Evolutionary conservation across 2,888 invertebrate species (phyloP).

Genomic region (Sarcophaga rosellei): DNA sequence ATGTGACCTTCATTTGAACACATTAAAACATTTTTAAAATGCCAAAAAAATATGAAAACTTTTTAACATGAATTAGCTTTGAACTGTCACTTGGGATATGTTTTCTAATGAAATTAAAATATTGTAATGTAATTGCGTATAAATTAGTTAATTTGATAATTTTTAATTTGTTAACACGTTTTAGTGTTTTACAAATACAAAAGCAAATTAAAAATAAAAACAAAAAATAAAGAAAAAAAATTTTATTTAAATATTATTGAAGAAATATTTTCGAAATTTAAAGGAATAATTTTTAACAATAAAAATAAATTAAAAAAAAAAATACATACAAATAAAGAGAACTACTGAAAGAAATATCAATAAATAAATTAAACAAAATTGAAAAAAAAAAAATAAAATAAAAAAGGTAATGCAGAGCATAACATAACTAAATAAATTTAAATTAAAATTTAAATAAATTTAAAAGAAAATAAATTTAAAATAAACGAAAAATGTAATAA

Average conservation of each 20-base stretch:
- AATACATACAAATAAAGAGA: slow-evolving; percentile 1
- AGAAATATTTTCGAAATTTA: slow-evolving; percentile 39
- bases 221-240: not conserved
- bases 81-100: slow-evolving; percentile 11
- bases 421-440: slow-evolving; percentile 28
- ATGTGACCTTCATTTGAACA: too few species aligned
- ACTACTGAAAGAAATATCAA: slow-evolving; percentile 1
- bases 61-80: too few species aligned
- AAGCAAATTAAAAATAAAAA: not conserved
- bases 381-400: slow-evolving; percentile 36
- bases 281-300: slow-evolving; percentile 40
- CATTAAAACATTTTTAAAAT: too few species aligned
- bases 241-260: not conserved
- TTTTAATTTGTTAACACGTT: slow-evolving; percentile 62
- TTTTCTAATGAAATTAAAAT: not conserved
- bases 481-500: too few species aligned
- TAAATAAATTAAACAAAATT: slow-evolving; percentile 13
- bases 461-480: not conserved
- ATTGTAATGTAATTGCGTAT: not conserved
- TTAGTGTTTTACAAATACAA: slow-evolving; percentile 57
- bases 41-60: too few species aligned
- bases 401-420: slow-evolving; percentile 52
- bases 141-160: slow-evolving; percentile 38
- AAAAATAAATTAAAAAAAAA: slow-evolving; percentile 16
- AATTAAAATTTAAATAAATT: slow-evolving; percentile 3